Evolutionary conservation across 1,140 invertebrate species (phyloP).

Genomic region (Euura lappo): DNA sequence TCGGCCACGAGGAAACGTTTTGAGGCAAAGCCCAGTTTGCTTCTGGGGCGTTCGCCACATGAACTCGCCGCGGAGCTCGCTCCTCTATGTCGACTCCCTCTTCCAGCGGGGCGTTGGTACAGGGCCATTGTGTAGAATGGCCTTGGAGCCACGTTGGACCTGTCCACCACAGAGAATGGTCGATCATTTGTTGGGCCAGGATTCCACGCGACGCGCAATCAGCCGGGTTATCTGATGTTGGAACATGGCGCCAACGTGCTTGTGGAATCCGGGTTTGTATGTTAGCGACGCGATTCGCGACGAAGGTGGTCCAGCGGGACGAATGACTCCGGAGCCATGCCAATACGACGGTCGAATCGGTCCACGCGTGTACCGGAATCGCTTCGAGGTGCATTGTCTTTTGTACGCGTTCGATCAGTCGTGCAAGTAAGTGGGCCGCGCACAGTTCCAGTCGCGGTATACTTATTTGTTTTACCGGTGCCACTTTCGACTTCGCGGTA

Average conservation of each 20-base stretch:
- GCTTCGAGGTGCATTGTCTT: too few relatives aligned
- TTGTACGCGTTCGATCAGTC: background rate
- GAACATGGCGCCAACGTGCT: conserved; percentile 26
- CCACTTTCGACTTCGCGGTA: conserved; percentile 30
- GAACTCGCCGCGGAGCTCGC: background rate
- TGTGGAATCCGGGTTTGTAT: conserved; percentile 16
- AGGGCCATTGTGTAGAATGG: too few relatives aligned
- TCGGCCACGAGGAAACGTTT: background rate
- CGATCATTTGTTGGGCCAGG: too few relatives aligned
- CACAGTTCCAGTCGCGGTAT: conserved; percentile 23
- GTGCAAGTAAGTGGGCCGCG: conserved; percentile 12
- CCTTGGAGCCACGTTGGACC: too few relatives aligned
- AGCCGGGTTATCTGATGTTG: conserved; percentile 25
- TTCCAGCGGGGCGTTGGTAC: background rate
- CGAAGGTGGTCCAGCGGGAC: conserved; percentile 3
- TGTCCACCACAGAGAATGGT: too few relatives aligned
- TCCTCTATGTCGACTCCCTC: background rate
- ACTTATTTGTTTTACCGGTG: conserved; percentile 20
- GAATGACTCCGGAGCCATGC: too few relatives aligned
- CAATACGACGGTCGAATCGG: too few relatives aligned
- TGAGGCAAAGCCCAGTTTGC: too few relatives aligned
- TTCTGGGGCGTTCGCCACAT: background rate
- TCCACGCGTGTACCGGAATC: too few relatives aligned
- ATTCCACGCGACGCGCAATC: conserved; percentile 26
- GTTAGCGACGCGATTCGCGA: conserved; percentile 27